These are phyloP conservation scores for Euura lappo DNA, from an alignment of 1,140 invertebrate species.

Conservation along the genomic window DNA sequence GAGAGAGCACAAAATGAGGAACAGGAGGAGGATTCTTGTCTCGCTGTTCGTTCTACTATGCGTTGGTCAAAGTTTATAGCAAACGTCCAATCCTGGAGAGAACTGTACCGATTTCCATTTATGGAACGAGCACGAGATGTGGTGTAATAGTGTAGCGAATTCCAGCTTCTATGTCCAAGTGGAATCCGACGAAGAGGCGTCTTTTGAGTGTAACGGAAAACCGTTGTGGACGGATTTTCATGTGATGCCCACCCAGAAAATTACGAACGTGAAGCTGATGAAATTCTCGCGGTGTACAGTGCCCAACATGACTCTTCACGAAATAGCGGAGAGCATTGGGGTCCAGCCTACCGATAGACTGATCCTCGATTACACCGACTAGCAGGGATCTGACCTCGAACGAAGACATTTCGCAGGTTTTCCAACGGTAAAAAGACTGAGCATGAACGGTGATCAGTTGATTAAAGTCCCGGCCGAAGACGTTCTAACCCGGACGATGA, in stretches of 20 bases:
- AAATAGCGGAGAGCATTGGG: slow-evolving; percentile 46
- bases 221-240: slow-evolving; percentile 34
- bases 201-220: slow-evolving; percentile 30
- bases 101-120: background rate
- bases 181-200: slow-evolving; percentile 21
- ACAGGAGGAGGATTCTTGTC: too few relatives aligned
- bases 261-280: slow-evolving; percentile 21
- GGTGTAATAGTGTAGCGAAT: background rate
- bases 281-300: slow-evolving; percentile 39
- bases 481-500: too few relatives aligned
- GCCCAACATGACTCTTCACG: slow-evolving; percentile 34
- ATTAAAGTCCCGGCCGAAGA: slow-evolving; percentile 57
- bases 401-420: slow-evolving; percentile 63
- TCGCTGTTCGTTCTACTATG: too few relatives aligned
- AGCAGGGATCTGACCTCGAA: slow-evolving; percentile 54
- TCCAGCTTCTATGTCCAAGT: slow-evolving; percentile 28
- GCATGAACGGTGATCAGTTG: slow-evolving; percentile 59
- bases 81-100: background rate
- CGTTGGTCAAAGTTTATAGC: too few relatives aligned
- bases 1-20: background rate
- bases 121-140: background rate
- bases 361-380: slow-evolving; percentile 56
- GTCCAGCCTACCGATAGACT: slow-evolving; percentile 54
- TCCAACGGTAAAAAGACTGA: slow-evolving; percentile 55
- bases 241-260: slow-evolving; percentile 7